Conservation (phyloP, 92 coral and sea anemone species). For the Desmophyllum pertusum region DNA sequence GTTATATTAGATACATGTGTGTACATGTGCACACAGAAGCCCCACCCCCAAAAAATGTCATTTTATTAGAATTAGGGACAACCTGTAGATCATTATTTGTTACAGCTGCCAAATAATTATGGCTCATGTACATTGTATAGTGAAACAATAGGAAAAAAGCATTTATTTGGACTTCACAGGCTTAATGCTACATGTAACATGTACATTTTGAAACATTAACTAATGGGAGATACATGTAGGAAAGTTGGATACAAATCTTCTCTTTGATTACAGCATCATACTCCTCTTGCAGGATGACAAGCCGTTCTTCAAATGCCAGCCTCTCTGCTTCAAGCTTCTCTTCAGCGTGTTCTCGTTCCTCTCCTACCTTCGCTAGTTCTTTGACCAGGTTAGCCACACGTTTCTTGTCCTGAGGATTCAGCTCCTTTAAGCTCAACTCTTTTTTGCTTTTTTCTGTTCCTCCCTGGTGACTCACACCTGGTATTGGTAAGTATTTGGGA, state of each 20-base stretch:
- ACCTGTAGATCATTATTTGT: too few species aligned
- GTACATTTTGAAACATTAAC: too few species aligned
- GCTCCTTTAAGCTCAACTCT: conserved; percentile 69
- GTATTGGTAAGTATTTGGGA: not conserved
- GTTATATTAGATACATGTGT: not conserved
- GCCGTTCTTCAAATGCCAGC: conserved; percentile 88
- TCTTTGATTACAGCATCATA: conserved; percentile 82
- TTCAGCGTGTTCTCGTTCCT: conserved; percentile 85
- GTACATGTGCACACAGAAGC: not conserved
- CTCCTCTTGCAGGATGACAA: conserved; percentile 86
- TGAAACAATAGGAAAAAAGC: not conserved
- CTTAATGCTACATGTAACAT: not conserved
- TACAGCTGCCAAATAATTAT: too few species aligned
- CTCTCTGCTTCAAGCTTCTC: conserved; percentile 84
- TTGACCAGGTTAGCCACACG: conserved; percentile 95
- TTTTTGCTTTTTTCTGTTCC: not conserved
- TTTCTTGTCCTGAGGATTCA: conserved; percentile 91
- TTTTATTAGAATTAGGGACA: too few species aligned
- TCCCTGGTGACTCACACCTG: not conserved
- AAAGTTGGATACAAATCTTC: conserved; percentile 76
- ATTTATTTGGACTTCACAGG: too few species aligned
- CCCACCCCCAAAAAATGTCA: not conserved
- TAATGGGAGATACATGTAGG: too few species aligned
- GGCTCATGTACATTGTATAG: too few species aligned
- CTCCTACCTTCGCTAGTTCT: conserved; percentile 95